Percentiles rank a stretch among this genome's conserved stretches.
Evolutionary conservation across 2,888 invertebrate genomes (phyloP).

Genomic region (Drosophila mayaguana): DNA sequence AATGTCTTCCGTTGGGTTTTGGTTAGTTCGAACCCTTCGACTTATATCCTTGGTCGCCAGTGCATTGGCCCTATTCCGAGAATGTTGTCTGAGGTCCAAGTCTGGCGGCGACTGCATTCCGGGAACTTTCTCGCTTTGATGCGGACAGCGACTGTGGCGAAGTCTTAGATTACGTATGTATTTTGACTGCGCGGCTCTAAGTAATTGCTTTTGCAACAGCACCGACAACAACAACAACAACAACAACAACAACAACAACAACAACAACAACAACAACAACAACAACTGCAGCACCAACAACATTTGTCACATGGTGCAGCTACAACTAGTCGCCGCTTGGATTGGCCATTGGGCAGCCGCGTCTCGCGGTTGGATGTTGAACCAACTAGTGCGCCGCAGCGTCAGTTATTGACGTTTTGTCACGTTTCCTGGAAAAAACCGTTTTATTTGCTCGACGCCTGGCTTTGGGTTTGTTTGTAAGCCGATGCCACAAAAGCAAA

Average conservation of each 20-base stretch:
- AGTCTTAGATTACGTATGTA: constrained; percentile 71
- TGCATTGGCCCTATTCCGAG: constrained; percentile 65
- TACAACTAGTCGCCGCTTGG: constrained; percentile 29
- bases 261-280: constrained; percentile 18
- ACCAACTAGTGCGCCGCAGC: constrained; percentile 45
- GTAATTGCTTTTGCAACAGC: constrained; percentile 67
- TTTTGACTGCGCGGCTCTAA: constrained; percentile 54
- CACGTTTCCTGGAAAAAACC: constrained; percentile 83
- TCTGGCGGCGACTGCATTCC: constrained; percentile 52
- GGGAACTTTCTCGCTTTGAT: constrained; percentile 51
- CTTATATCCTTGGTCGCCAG: constrained; percentile 44
- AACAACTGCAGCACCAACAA: constrained; percentile 4
- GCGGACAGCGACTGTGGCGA: constrained; percentile 24
- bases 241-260: constrained; percentile 14
- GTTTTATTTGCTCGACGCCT: constrained; percentile 74
- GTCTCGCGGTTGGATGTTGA: constrained; percentile 37
- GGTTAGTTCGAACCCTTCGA: constrained; percentile 8
- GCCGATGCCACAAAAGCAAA: constrained; percentile 67
- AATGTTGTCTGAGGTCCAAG: constrained; percentile 67
- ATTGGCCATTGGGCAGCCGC: constrained; percentile 46
- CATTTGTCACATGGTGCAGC: constrained; percentile 64
- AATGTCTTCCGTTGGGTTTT: constrained; percentile 3
- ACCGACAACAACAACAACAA: constrained; percentile 15
- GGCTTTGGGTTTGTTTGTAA: constrained; percentile 76
- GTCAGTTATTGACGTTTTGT: constrained; percentile 81